These are phyloP conservation scores for Vireo griseus DNA, from an alignment of 2,797 vertebrate species.

Conservation along the genomic window DNA sequence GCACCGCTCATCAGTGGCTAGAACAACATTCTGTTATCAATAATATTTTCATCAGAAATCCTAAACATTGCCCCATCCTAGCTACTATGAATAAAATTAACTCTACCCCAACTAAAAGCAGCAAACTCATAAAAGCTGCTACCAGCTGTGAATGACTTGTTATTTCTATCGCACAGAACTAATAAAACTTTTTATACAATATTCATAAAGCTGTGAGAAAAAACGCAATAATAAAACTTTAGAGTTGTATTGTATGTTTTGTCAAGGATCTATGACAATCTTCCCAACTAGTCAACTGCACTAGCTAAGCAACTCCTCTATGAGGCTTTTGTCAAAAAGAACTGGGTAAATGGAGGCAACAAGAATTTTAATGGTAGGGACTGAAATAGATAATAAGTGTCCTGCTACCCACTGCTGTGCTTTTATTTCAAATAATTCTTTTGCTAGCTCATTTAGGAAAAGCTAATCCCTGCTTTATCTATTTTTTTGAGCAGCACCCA, in stretches of 20 bases:
- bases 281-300: neutral
- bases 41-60: neutral
- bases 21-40: neutral
- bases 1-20: neutral
- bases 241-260: neutral
- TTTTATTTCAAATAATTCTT: neutral
- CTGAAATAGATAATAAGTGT: neutral
- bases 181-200: neutral
- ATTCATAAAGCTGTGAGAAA: neutral
- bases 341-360: neutral
- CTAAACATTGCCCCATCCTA: neutral
- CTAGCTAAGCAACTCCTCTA: neutral
- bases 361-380: neutral
- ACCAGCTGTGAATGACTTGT: neutral
- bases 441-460: neutral
- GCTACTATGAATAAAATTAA: neutral
- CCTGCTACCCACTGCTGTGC: neutral
- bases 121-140: neutral
- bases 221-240: neutral
- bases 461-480: neutral
- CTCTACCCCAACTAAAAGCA: neutral
- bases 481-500: neutral
- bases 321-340: neutral
- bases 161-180: conserved; percentile 9
- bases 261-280: neutral